Evolutionary conservation across 1,140 invertebrate genomes (phyloP).

Genomic region (Aricia agestis): DNA sequence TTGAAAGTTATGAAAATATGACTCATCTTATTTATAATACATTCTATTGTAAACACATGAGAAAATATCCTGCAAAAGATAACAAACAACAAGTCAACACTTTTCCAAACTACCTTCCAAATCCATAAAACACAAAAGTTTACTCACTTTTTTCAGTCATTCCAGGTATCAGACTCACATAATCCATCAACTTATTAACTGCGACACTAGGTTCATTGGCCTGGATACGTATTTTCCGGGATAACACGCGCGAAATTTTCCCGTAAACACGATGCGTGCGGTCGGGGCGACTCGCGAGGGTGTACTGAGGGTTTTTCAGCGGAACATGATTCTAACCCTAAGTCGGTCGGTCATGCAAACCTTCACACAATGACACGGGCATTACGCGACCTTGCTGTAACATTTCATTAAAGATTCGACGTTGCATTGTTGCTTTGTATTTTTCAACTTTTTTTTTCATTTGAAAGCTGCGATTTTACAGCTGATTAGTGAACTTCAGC

Average conservation of each 20-base stretch:
- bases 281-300: constrained; percentile 41
- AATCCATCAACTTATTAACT: constrained; percentile 41
- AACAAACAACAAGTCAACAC: neutral
- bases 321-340: constrained; percentile 68
- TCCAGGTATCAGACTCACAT: constrained; percentile 56
- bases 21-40: too few relatives aligned
- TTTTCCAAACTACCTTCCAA: neutral
- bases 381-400: constrained; percentile 51
- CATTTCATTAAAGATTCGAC: constrained; percentile 54
- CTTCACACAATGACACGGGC: constrained; percentile 72
- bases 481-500: neutral
- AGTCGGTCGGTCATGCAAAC: constrained; percentile 71
- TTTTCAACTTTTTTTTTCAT: neutral
- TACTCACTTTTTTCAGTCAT: constrained; percentile 62
- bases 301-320: constrained; percentile 60
- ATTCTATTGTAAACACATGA: too few relatives aligned
- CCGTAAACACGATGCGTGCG: constrained; percentile 29
- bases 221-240: constrained; percentile 21
- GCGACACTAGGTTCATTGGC: constrained; percentile 29
- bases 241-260: constrained; percentile 7
- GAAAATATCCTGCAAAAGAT: too few relatives aligned
- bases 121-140: constrained; percentile 22
- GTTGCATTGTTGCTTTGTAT: constrained; percentile 7
- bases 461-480: neutral
- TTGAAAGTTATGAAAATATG: too few relatives aligned